These are phyloP conservation scores for Bombus sylvicola DNA, from an alignment of 1,140 invertebrate genomes.

Conservation along the genomic window DNA sequence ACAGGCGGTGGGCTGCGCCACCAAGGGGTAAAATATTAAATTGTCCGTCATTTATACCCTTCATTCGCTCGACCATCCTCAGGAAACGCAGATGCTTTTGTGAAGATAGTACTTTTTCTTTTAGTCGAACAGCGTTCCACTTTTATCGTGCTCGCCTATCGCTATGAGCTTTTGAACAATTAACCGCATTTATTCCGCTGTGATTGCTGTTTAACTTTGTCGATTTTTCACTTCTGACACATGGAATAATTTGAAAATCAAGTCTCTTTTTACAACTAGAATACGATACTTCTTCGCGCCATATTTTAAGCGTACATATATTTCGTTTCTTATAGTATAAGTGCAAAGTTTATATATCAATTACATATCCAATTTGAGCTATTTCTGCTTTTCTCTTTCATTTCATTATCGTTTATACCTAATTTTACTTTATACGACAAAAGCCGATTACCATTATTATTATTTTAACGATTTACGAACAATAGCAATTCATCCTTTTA, in stretches of 20 bases:
- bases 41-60: constrained; percentile 63
- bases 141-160: constrained; percentile 29
- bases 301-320: neutral
- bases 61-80: constrained; percentile 34
- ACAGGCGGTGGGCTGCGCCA: constrained; percentile 42
- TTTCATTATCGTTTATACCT: no score
- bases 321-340: neutral
- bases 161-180: constrained; percentile 13
- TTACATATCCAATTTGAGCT: neutral
- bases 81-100: constrained; percentile 40
- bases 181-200: constrained; percentile 39
- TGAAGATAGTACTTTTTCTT: constrained; percentile 24
- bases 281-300: no score
- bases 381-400: no score
- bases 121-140: neutral
- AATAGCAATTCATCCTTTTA: constrained; percentile 9
- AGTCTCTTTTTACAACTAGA: neutral
- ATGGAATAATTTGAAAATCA: neutral
- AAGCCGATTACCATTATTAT: neutral
- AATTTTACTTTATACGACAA: neutral
- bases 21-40: constrained; percentile 66
- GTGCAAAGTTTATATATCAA: neutral
- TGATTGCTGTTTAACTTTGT: constrained; percentile 10
- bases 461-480: constrained; percentile 20
- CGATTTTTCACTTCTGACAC: constrained; percentile 9